phyloP scores from a whole-genome alignment of 1,140 invertebrate species.

The Calosoma granatense region DNA sequence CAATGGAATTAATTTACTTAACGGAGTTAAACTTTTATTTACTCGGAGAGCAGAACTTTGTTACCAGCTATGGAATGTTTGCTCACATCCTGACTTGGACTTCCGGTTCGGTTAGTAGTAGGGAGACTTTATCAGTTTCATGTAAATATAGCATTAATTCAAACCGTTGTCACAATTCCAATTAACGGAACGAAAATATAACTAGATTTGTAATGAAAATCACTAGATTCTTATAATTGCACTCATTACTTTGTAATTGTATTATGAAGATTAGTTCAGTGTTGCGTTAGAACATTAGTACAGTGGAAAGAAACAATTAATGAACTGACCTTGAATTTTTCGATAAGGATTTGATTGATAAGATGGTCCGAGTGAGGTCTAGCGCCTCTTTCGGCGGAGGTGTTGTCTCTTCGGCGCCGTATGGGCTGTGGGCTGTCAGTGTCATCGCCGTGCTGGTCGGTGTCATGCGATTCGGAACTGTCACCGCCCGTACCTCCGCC shows the following conservation, averaged over 20 bases:
- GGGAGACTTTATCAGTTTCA: background rate
- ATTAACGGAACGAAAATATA: no score
- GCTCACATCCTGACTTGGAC: background rate
- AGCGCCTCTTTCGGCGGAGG: slow-evolving; percentile 26
- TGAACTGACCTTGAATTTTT: slow-evolving; percentile 49
- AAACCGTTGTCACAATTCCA: no score
- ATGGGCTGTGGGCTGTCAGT: slow-evolving; percentile 46
- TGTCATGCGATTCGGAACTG: slow-evolving; percentile 51
- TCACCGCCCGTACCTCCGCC: slow-evolving; percentile 40
- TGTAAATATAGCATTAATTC: background rate
- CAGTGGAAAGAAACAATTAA: no score
- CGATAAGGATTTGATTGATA: slow-evolving; percentile 48
- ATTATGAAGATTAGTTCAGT: no score
- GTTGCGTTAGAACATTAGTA: no score
- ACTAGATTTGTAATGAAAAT: no score
- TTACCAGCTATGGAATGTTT: no score
- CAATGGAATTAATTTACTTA: no score
- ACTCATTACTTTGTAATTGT: no score
- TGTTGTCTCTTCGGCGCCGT: slow-evolving; percentile 32
- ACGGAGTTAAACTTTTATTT: no score
- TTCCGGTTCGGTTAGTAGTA: background rate
- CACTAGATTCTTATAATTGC: no score
- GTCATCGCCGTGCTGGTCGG: slow-evolving; percentile 43
- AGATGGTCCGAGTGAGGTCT: slow-evolving; percentile 50
- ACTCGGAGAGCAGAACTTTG: no score